Evolutionary conservation across 1,140 invertebrate species (phyloP).

Genomic region (Orius laevigatus): DNA sequence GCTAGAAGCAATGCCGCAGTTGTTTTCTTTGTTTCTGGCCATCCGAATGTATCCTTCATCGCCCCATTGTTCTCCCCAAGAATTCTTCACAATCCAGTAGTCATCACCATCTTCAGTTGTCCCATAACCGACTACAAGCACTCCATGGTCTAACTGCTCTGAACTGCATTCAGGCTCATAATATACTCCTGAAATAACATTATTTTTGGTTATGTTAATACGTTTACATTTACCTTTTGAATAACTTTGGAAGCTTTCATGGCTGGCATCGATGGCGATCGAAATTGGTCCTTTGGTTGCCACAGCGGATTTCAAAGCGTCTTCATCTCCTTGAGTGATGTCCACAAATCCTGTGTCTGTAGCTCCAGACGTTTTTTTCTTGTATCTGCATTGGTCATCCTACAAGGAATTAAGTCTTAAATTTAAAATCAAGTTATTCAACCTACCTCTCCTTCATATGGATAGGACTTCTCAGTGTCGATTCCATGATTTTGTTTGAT

Average conservation of each 20-base stretch:
- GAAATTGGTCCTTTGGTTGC: slow-evolving; percentile 61
- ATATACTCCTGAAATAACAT: slow-evolving; percentile 40
- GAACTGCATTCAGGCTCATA: slow-evolving; percentile 49
- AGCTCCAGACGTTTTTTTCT: slow-evolving; percentile 53
- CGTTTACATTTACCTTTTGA: slow-evolving; percentile 36
- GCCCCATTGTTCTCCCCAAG: slow-evolving; percentile 34
- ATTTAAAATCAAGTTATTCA: neutral
- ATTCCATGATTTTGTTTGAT: slow-evolving; percentile 62
- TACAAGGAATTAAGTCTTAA: slow-evolving; percentile 27
- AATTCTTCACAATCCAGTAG: slow-evolving; percentile 69
- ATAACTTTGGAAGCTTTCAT: slow-evolving; percentile 62
- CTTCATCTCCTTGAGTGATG: slow-evolving; percentile 48
- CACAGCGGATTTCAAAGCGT: slow-evolving; percentile 52
- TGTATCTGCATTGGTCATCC: slow-evolving; percentile 49
- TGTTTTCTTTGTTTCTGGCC: slow-evolving; percentile 33
- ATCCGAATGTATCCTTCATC: slow-evolving; percentile 37
- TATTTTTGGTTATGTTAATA: too few species aligned
- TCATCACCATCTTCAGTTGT: slow-evolving; percentile 38
- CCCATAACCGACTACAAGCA: slow-evolving; percentile 72
- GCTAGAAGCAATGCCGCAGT: slow-evolving; percentile 37
- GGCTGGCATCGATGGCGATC: slow-evolving; percentile 65
- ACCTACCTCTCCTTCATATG: slow-evolving; percentile 36
- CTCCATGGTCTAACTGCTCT: slow-evolving; percentile 58
- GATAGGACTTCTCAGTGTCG: slow-evolving; percentile 85
- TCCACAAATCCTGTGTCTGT: slow-evolving; percentile 72